Evolutionary conservation across 2,113 vertebrate species (phyloP).

Genomic region (Tonatia bakeri): DNA sequence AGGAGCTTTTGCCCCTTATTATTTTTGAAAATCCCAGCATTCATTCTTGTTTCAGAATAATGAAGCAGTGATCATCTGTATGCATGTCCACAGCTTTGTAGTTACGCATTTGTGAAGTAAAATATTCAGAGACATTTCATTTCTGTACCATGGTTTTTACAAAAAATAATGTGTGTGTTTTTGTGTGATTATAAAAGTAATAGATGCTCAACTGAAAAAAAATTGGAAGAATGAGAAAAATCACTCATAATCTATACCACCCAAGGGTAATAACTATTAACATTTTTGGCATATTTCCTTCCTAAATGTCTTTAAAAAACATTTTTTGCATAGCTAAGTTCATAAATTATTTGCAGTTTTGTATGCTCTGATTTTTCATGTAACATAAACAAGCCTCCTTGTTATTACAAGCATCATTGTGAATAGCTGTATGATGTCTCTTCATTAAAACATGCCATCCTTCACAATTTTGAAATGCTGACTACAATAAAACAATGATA

Average conservation of each 20-base stretch:
- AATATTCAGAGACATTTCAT: slow-evolving; percentile 65
- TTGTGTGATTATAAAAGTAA: slow-evolving; percentile 36
- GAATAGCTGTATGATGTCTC: background rate
- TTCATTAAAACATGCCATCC: background rate
- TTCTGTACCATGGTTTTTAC: slow-evolving; percentile 35
- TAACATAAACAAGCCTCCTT: background rate
- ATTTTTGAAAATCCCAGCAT: slow-evolving; percentile 50
- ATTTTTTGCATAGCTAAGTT: background rate
- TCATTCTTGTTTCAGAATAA: slow-evolving; percentile 36
- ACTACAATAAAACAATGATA: background rate
- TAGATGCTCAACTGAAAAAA: slow-evolving; percentile 35
- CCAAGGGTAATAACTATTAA: slow-evolving; percentile 24
- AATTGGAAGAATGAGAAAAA: slow-evolving; percentile 49
- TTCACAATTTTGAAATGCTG: background rate
- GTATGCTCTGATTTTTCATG: background rate
- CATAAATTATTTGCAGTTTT: background rate
- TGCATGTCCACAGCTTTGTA: slow-evolving; percentile 68
- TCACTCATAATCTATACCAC: slow-evolving; percentile 1
- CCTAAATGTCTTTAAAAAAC: background rate
- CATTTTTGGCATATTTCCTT: slow-evolving; percentile 26
- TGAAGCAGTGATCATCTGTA: slow-evolving; percentile 64
- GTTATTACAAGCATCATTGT: background rate
- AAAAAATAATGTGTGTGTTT: background rate
- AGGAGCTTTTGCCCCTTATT: slow-evolving; percentile 42
- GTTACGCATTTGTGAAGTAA: slow-evolving; percentile 69